Percentiles rank a stretch among this genome's conserved stretches.
phyloP scores from a whole-genome alignment of 2,113 vertebrate species.

The Chauna torquata region DNA sequence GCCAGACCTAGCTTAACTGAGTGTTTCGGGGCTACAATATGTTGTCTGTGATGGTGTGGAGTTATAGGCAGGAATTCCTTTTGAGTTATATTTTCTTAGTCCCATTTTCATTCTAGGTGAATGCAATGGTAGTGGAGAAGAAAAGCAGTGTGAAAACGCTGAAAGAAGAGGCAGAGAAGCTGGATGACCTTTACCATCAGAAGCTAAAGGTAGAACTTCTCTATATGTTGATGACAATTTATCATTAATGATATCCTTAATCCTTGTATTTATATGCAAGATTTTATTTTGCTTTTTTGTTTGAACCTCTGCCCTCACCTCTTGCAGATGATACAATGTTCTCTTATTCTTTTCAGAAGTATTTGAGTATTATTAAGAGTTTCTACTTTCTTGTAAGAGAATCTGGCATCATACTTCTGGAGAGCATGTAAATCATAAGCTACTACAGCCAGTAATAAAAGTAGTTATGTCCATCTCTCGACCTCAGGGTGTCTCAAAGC shows the following conservation, averaged over 20 bases:
- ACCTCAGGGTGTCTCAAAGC: not conserved
- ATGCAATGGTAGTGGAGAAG: slow-evolving; percentile 73
- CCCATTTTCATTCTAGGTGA: slow-evolving; percentile 65
- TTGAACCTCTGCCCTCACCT: not conserved
- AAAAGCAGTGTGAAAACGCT: slow-evolving; percentile 67
- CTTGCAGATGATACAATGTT: not conserved
- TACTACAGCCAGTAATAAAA: not conserved
- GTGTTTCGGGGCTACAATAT: not conserved
- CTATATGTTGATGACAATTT: not conserved
- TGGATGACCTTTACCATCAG: slow-evolving; percentile 76
- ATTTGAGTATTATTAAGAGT: not conserved
- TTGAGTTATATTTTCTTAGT: not conserved
- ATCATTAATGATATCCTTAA: not conserved
- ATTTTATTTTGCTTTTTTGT: not conserved
- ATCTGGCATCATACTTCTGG: not conserved
- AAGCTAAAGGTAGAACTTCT: slow-evolving; percentile 73
- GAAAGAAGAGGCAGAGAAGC: slow-evolving; percentile 78
- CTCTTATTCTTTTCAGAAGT: not conserved
- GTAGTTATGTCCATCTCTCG: not conserved
- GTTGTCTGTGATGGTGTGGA: not conserved
- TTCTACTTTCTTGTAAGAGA: not conserved
- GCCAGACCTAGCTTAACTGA: not conserved
- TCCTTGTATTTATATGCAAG: not conserved
- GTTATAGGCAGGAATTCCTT: not conserved
- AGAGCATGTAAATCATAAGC: not conserved